A percentile compares a stretch with the other conserved stretches of the same genome.
Evolutionary conservation across 23 tunicate species (phyloP).

Genomic region (Halocynthia roretzi): DNA sequence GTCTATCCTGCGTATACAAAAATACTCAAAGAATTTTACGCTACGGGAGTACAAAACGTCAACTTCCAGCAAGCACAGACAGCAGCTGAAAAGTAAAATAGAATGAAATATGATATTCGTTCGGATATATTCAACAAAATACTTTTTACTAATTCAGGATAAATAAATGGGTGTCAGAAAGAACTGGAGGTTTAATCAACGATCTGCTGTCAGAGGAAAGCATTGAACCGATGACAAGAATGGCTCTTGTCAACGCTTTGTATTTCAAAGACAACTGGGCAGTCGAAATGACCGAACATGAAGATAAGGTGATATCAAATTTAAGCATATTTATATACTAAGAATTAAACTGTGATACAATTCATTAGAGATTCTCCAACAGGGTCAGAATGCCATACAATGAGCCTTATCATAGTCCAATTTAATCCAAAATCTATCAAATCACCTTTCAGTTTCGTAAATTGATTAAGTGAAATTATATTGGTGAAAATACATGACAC

Average conservation of each 20-base stretch:
- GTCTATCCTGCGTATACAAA: not conserved
- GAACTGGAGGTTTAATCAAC: slow-evolving; percentile 34
- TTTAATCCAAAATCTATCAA: too few relatives aligned
- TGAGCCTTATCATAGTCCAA: too few relatives aligned
- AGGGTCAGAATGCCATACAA: too few relatives aligned
- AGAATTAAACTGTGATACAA: too few relatives aligned
- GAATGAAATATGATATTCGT: not conserved
- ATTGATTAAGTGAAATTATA: too few relatives aligned
- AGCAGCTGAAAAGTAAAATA: slow-evolving; percentile 30
- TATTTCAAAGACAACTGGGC: slow-evolving; percentile 61
- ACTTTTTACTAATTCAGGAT: slow-evolving; percentile 27
- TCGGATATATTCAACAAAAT: not conserved
- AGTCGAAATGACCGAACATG: not conserved
- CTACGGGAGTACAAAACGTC: slow-evolving; percentile 3
- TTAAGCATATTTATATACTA: too few relatives aligned
- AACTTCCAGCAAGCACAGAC: slow-evolving; percentile 2
- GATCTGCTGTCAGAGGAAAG: slow-evolving; percentile 24
- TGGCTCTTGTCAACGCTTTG: slow-evolving; percentile 52
- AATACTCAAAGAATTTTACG: not conserved
- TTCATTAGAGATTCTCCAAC: too few relatives aligned
- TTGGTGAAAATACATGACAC: too few relatives aligned
- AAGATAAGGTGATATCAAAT: not conserved
- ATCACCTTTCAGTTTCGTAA: too few relatives aligned
- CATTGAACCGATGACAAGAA: slow-evolving; percentile 23
- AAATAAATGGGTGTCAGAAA: slow-evolving; percentile 47